phyloP scores from a whole-genome alignment of 2,797 vertebrate genomes.

The Peromyscus eremicus region DNA sequence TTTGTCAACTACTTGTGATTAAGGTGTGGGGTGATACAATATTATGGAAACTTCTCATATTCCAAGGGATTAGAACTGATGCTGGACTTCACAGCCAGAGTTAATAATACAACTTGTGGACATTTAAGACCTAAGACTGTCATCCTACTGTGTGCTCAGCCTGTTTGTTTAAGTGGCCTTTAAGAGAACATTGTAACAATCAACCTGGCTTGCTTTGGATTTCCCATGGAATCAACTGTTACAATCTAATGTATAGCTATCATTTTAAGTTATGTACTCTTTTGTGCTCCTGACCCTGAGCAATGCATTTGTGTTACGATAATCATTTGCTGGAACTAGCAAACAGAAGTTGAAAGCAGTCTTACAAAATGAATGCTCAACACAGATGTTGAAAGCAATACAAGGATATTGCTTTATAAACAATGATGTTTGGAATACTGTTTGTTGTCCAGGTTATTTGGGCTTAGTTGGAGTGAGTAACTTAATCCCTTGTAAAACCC shows the following conservation, averaged over 20 bases:
- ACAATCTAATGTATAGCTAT: neutral
- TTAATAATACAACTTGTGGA: neutral
- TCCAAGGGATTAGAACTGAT: neutral
- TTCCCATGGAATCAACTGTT: neutral
- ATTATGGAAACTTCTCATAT: neutral
- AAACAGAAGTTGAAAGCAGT: neutral
- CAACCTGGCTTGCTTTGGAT: neutral
- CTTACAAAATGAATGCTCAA: neutral
- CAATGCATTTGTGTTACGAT: neutral
- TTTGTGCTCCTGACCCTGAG: neutral
- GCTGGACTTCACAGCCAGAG: neutral
- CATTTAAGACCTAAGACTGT: neutral
- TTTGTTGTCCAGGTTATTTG: neutral
- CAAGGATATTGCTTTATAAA: neutral
- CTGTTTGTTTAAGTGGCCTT: neutral
- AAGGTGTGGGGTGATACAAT: neutral
- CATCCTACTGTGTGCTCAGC: neutral
- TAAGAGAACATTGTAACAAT: neutral
- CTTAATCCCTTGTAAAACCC: neutral
- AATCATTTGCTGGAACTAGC: neutral
- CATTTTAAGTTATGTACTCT: neutral
- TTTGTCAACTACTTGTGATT: neutral
- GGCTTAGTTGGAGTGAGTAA: neutral
- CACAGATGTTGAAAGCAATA: neutral
- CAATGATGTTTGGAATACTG: neutral